Conservation (phyloP, 1,140 invertebrate species). For the Philotrypesis tridentata region DNA sequence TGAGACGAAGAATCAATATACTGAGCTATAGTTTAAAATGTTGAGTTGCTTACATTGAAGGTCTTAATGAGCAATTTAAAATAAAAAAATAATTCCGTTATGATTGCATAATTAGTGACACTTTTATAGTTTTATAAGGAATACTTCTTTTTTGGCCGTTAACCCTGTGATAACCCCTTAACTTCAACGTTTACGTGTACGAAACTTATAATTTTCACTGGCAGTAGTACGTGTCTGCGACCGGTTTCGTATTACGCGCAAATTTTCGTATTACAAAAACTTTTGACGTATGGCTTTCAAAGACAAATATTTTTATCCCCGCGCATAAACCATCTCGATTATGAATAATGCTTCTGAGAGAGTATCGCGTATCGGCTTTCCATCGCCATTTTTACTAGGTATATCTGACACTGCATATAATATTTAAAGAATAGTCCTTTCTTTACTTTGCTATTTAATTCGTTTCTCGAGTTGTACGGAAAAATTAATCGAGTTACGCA, state of each 20-base stretch:
- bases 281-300: not conserved
- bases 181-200: not conserved
- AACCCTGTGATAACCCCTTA: no score
- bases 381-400: not conserved
- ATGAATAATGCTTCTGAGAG: constrained; percentile 4
- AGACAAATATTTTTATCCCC: not conserved
- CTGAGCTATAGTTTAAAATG: no score
- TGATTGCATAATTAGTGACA: no score
- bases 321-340: not conserved
- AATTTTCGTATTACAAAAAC: not conserved
- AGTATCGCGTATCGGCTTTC: constrained; percentile 16
- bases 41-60: no score
- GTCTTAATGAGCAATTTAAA: no score
- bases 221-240: not conserved
- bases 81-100: no score
- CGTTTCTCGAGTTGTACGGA: not conserved
- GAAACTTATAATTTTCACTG: not conserved
- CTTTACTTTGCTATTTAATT: constrained; percentile 4
- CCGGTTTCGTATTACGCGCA: not conserved
- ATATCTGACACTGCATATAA: constrained; percentile 8
- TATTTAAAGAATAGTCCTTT: not conserved
- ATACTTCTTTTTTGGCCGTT: no score
- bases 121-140: no score
- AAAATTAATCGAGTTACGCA: not conserved
- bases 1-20: no score